A percentile compares a stretch with the other conserved stretches of the same genome.
Conservation (phyloP, 2,888 invertebrate genomes). For the Diploptera punctata region DNA sequence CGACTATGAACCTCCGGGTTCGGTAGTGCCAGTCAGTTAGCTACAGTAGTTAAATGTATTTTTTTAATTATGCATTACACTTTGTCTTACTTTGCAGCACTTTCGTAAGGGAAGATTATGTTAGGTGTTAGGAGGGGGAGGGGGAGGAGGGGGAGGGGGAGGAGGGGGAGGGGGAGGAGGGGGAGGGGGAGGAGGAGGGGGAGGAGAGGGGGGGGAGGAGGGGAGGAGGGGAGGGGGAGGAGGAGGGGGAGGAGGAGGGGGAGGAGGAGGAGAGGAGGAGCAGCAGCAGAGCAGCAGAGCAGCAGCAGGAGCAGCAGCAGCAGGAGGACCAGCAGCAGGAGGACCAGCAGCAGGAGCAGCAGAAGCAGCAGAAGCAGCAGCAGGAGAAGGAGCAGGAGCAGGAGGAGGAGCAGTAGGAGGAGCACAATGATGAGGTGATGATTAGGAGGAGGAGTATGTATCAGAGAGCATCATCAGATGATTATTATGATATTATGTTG, state of each 20-base stretch:
- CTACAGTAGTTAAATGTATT: too few species aligned
- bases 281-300: conserved; percentile 10
- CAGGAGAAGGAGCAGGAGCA: conserved; percentile 4
- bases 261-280: neutral
- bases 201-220: neutral
- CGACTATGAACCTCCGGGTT: too few species aligned
- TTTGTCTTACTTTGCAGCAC: too few species aligned
- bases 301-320: conserved; percentile 15
- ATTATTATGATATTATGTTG: too few species aligned
- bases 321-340: conserved; percentile 8
- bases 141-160: neutral
- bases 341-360: conserved; percentile 5
- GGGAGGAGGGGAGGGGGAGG: neutral
- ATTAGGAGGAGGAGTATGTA: too few species aligned
- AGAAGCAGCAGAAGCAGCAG: conserved; percentile 4
- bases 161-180: neutral
- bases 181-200: neutral
- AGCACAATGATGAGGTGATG: too few species aligned
- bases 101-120: too few species aligned
- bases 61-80: too few species aligned
- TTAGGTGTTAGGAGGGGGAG: neutral
- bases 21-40: too few species aligned
- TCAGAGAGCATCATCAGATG: too few species aligned
- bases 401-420: neutral
- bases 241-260: neutral